Evolutionary conservation across 1,140 invertebrate species (phyloP).

Genomic region (Megalopta genalis): DNA sequence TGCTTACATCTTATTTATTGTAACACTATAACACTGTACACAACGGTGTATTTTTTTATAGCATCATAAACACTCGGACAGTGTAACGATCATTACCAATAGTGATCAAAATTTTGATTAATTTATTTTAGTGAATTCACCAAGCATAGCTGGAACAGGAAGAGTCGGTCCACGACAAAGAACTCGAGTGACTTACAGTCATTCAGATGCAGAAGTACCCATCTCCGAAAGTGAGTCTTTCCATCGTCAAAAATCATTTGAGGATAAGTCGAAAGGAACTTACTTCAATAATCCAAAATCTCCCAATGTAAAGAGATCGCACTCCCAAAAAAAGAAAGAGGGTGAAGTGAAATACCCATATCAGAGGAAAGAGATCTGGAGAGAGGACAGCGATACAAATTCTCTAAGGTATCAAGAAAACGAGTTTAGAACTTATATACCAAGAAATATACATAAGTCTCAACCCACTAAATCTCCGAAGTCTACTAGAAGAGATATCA

Average conservation of each 20-base stretch:
- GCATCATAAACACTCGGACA: too few relatives aligned
- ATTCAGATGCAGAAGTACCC: conserved; percentile 68
- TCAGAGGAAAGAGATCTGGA: conserved; percentile 60
- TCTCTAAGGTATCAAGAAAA: conserved; percentile 23
- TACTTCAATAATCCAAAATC: conserved; percentile 60
- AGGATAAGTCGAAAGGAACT: conserved; percentile 65
- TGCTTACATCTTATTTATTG: background rate
- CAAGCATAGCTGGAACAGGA: conserved; percentile 76
- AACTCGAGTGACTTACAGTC: conserved; percentile 74
- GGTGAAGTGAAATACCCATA: conserved; percentile 59
- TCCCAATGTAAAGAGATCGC: conserved; percentile 64
- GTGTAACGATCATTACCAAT: too few relatives aligned
- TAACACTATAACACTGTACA: background rate
- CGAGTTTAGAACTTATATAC: conserved; percentile 16
- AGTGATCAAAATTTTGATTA: background rate
- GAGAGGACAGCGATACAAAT: conserved; percentile 40
- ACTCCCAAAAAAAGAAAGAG: conserved; percentile 65
- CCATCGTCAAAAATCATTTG: conserved; percentile 66
- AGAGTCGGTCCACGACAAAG: conserved; percentile 78
- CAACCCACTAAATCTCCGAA: conserved; percentile 47
- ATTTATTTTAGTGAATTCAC: conserved; percentile 72
- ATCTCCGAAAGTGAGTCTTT: conserved; percentile 53
- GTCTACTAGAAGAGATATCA: conserved; percentile 36
- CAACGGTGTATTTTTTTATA: too few relatives aligned
- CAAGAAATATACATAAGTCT: conserved; percentile 45